A percentile compares a stretch with the other conserved stretches of the same genome.
These are phyloP conservation scores for Hydraecia micacea DNA, from an alignment of 2,888 invertebrate genomes.

Conservation along the genomic window DNA sequence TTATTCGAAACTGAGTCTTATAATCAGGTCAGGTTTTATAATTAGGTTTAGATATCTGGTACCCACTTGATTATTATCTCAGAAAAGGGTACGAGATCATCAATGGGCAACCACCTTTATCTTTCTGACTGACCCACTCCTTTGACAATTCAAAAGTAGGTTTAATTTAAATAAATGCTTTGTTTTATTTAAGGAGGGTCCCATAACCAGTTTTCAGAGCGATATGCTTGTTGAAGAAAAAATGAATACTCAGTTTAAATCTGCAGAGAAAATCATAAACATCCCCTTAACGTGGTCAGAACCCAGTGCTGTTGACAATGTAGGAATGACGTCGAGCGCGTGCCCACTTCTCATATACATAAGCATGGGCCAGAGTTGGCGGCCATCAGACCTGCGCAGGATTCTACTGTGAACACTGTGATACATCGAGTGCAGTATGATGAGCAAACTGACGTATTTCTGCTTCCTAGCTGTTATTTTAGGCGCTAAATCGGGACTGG, in stretches of 20 bases:
- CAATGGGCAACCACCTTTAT: neutral
- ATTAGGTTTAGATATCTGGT: neutral
- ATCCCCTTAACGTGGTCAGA: slow-evolving; percentile 47
- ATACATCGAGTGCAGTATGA: slow-evolving; percentile 30
- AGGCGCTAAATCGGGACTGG: slow-evolving; percentile 72
- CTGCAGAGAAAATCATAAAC: neutral
- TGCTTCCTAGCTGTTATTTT: slow-evolving; percentile 77
- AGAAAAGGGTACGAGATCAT: neutral
- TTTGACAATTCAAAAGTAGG: neutral
- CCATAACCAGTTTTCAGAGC: neutral
- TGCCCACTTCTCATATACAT: slow-evolving; percentile 51
- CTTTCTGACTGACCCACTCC: neutral
- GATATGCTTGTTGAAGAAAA: neutral
- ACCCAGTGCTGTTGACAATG: slow-evolving; percentile 50
- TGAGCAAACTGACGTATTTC: slow-evolving; percentile 73
- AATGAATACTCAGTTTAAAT: neutral
- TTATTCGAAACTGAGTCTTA: neutral
- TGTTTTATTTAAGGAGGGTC: neutral
- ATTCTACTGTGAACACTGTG: slow-evolving; percentile 32
- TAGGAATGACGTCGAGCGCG: slow-evolving; percentile 51
- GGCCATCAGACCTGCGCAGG: slow-evolving; percentile 38
- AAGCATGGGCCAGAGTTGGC: slow-evolving; percentile 41
- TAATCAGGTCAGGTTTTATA: neutral
- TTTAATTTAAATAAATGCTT: neutral
- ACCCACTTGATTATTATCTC: neutral